These are phyloP conservation scores for Brachylomia viminalis DNA, from an alignment of 2,888 invertebrate species.

Conservation along the genomic window DNA sequence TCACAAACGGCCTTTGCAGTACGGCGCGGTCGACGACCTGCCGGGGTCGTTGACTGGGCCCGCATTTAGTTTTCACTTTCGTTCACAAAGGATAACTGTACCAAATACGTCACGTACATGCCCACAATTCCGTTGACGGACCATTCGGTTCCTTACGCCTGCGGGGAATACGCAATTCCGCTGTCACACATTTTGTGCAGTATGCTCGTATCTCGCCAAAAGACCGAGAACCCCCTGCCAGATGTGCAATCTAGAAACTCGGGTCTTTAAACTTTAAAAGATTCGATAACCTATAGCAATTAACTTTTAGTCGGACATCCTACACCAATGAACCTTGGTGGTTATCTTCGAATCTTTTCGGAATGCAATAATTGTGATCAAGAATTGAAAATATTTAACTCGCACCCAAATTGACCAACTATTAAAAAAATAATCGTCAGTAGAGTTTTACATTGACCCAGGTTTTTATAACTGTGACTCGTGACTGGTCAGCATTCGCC, in stretches of 20 bases:
- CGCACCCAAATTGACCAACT: constrained; percentile 19
- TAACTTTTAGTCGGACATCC: constrained; percentile 54
- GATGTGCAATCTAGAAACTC: constrained; percentile 43
- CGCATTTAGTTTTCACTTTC: constrained; percentile 90
- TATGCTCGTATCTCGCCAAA: constrained; percentile 39
- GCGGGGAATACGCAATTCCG: constrained; percentile 77
- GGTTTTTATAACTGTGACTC: constrained; percentile 58
- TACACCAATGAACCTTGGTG: constrained; percentile 21
- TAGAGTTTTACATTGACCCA: constrained; percentile 63
- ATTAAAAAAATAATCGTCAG: constrained; percentile 20
- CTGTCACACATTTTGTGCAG: constrained; percentile 52
- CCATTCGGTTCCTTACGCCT: constrained; percentile 78
- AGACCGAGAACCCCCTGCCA: constrained; percentile 23
- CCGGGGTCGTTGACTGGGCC: constrained; percentile 86
- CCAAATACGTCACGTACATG: constrained; percentile 86
- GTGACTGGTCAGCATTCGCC: constrained; percentile 38
- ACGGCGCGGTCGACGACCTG: constrained; percentile 89
- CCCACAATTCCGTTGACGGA: constrained; percentile 75
- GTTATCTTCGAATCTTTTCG: constrained; percentile 27
- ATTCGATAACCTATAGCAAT: constrained; percentile 62
- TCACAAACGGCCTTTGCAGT: constrained; percentile 91
- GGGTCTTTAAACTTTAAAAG: constrained; percentile 64
- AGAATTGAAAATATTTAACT: constrained; percentile 22
- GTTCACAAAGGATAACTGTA: constrained; percentile 90
- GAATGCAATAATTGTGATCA: constrained; percentile 33